Conservation (phyloP, 2,888 invertebrate species). For the Coenonympha arcania region DNA sequence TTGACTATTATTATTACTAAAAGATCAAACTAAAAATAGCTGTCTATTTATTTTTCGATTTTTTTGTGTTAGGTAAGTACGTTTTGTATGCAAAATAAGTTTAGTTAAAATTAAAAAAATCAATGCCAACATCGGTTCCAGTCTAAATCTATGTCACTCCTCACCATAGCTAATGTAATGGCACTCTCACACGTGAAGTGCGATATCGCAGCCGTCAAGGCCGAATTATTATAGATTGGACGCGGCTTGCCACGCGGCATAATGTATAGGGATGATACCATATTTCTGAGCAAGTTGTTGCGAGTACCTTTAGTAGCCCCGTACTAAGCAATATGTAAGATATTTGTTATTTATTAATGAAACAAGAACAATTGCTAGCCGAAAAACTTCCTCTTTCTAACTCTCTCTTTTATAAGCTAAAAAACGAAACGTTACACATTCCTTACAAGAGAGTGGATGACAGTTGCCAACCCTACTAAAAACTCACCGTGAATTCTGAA, state of each 20-base stretch:
- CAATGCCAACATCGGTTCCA: conserved; percentile 28
- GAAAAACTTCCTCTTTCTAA: too few relatives aligned
- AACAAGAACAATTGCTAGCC: too few relatives aligned
- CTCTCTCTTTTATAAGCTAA: too few relatives aligned
- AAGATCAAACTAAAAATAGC: too few relatives aligned
- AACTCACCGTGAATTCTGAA: conserved; percentile 49
- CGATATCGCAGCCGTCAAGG: conserved; percentile 31
- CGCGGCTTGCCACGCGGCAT: conserved; percentile 55
- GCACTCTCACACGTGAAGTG: conserved; percentile 49
- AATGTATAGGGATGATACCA: conserved; percentile 8
- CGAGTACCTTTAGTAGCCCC: background rate
- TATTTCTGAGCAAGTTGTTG: background rate
- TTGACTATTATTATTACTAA: too few relatives aligned
- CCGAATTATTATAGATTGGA: conserved; percentile 57
- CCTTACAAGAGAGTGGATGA: background rate
- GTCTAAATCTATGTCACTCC: conserved; percentile 42
- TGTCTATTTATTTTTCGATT: too few relatives aligned
- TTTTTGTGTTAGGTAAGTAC: too few relatives aligned
- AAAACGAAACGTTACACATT: background rate
- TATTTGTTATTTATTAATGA: too few relatives aligned
- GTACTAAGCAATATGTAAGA: too few relatives aligned
- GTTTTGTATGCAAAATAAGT: background rate
- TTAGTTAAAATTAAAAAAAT: conserved; percentile 9
- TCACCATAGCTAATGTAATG: conserved; percentile 46
- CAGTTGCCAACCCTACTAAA: conserved; percentile 25